Conservation (phyloP, 2,888 invertebrate species). For the Xylota segnis region DNA sequence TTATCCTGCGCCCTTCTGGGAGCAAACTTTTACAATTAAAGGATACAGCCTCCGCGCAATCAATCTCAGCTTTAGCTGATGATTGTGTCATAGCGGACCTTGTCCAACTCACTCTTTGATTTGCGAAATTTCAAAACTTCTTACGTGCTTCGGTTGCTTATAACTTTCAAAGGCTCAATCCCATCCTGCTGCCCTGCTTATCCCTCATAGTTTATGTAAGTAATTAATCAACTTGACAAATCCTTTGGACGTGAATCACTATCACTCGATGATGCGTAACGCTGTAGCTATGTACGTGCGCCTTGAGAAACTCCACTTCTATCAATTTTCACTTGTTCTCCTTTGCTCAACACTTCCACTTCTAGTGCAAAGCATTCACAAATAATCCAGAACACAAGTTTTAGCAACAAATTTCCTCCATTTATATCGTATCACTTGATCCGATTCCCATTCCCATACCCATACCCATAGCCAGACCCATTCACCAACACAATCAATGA, state of each 20-base stretch:
- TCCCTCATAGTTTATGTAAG: background rate
- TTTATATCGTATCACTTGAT: conserved; percentile 47
- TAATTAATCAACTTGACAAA: background rate
- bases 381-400: conserved; percentile 8
- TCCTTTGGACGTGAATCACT: background rate
- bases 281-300: too few species aligned
- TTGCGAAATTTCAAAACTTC: too few species aligned
- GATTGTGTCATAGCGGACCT: too few species aligned
- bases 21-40: too few species aligned
- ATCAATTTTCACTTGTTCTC: background rate
- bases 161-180: too few species aligned
- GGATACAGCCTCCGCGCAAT: too few species aligned
- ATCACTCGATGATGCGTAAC: background rate
- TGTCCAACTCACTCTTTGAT: too few species aligned
- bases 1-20: too few species aligned
- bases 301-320: background rate
- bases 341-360: background rate
- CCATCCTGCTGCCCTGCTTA: too few species aligned
- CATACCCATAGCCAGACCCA: too few species aligned
- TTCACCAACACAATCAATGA: conserved; percentile 50
- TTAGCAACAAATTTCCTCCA: conserved; percentile 23
- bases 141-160: too few species aligned
- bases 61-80: too few species aligned
- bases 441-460: conserved; percentile 31
- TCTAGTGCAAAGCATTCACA: background rate